phyloP scores from a whole-genome alignment of 2,888 invertebrate species.

The Dolichopus griseipennis region DNA sequence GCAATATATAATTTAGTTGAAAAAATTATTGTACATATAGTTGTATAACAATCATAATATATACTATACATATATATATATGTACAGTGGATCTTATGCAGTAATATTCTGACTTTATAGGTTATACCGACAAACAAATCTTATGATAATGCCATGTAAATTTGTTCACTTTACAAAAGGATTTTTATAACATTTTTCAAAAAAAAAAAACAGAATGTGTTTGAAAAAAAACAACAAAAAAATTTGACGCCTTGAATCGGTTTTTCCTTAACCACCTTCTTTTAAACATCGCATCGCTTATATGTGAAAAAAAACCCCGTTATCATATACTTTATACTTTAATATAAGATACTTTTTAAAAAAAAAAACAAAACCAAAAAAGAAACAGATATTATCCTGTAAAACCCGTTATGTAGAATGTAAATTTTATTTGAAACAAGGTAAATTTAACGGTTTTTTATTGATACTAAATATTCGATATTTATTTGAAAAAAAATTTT shows the following conservation, averaged over 20 bases:
- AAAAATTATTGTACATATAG: too few species aligned
- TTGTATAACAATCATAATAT: too few species aligned
- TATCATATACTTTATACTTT: background rate
- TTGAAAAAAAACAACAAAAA: background rate
- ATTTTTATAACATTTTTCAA: background rate
- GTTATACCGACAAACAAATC: background rate
- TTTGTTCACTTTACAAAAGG: background rate
- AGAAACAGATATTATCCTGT: too few species aligned
- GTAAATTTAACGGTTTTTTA: background rate
- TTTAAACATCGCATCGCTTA: too few species aligned
- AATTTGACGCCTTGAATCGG: background rate
- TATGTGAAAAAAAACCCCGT: too few species aligned
- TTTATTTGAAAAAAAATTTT: background rate
- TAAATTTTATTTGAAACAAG: background rate
- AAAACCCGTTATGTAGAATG: background rate
- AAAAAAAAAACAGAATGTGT: background rate
- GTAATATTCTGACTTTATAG: background rate
- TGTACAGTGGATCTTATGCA: background rate
- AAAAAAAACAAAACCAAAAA: too few species aligned
- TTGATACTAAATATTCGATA: background rate
- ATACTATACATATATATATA: background rate
- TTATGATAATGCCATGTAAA: slow-evolving; percentile 6
- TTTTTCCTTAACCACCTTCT: too few species aligned
- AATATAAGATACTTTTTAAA: too few species aligned
- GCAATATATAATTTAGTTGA: too few species aligned